These are phyloP conservation scores for Argynnis bischoffii DNA, from an alignment of 2,888 invertebrate genomes.

Conservation along the genomic window DNA sequence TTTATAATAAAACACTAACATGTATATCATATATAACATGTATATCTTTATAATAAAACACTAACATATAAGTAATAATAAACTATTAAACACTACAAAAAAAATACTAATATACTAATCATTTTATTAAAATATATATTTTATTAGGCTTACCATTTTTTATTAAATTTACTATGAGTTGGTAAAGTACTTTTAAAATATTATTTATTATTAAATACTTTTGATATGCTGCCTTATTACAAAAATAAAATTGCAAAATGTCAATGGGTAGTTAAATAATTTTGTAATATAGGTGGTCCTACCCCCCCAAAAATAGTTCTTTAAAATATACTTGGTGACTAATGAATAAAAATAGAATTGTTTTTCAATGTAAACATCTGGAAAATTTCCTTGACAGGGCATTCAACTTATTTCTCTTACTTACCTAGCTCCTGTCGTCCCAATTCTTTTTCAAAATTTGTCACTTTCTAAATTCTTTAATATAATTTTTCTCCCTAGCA, in stretches of 20 bases:
- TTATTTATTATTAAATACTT: not conserved
- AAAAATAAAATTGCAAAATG: slow-evolving; percentile 14
- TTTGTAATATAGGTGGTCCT: slow-evolving; percentile 35
- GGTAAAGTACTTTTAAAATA: not conserved
- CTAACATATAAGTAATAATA: too few species aligned
- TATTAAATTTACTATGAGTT: not conserved
- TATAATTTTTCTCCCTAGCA: slow-evolving; percentile 74
- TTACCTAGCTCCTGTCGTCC: slow-evolving; percentile 53
- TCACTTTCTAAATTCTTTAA: slow-evolving; percentile 55
- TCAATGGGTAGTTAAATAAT: slow-evolving; percentile 17
- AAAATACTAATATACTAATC: too few species aligned
- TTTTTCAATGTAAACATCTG: slow-evolving; percentile 53
- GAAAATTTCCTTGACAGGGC: slow-evolving; percentile 77
- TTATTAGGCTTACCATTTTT: too few species aligned
- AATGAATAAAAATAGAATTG: slow-evolving; percentile 16
- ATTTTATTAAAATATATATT: too few species aligned
- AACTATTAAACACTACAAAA: too few species aligned
- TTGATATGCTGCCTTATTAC: slow-evolving; percentile 21
- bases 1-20: too few species aligned
- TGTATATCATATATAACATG: too few species aligned
- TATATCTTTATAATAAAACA: too few species aligned
- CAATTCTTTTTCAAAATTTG: slow-evolving; percentile 46
- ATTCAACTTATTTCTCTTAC: slow-evolving; percentile 78
- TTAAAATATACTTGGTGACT: slow-evolving; percentile 3
- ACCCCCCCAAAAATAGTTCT: slow-evolving; percentile 21